These are phyloP conservation scores for Montipora sp. DNA, from an alignment of 64 coral and sea anemone genomes.

Conservation along the genomic window DNA sequence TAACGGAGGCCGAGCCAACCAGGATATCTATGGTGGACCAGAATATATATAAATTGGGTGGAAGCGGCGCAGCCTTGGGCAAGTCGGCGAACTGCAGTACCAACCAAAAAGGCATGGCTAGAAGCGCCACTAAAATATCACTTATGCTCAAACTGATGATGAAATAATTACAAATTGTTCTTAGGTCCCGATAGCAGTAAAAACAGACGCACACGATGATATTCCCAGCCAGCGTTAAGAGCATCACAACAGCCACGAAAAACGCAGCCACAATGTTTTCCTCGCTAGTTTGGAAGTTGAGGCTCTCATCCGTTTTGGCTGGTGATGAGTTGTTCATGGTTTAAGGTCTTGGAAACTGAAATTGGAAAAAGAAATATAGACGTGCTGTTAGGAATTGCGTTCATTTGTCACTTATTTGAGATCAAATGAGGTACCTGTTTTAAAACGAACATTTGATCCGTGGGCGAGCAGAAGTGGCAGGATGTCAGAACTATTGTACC, in stretches of 20 bases:
- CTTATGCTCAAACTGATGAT: constrained; percentile 90
- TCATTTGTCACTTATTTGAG: background rate
- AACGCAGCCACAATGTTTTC: constrained; percentile 70
- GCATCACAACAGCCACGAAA: constrained; percentile 85
- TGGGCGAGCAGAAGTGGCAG: no score
- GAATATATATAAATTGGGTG: constrained; percentile 27
- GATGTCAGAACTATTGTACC: no score
- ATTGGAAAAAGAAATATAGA: background rate
- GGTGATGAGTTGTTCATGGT: constrained; percentile 18
- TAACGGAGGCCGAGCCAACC: constrained; percentile 77
- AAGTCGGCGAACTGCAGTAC: constrained; percentile 66
- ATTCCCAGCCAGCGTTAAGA: constrained; percentile 78
- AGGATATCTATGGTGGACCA: constrained; percentile 81
- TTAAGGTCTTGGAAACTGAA: constrained; percentile 8
- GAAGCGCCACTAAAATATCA: constrained; percentile 80
- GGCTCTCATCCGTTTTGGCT: background rate
- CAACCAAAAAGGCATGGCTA: constrained; percentile 90
- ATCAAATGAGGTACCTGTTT: no score
- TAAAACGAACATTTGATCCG: no score
- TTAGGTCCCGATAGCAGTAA: constrained; percentile 69
- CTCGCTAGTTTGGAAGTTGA: constrained; percentile 37
- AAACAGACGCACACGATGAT: constrained; percentile 79
- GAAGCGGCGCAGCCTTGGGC: background rate
- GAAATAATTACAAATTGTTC: constrained; percentile 94
- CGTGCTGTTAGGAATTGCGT: no score